These are phyloP conservation scores for Centropyge bicolor DNA, from an alignment of 2,797 vertebrate species.

Conservation along the genomic window DNA sequence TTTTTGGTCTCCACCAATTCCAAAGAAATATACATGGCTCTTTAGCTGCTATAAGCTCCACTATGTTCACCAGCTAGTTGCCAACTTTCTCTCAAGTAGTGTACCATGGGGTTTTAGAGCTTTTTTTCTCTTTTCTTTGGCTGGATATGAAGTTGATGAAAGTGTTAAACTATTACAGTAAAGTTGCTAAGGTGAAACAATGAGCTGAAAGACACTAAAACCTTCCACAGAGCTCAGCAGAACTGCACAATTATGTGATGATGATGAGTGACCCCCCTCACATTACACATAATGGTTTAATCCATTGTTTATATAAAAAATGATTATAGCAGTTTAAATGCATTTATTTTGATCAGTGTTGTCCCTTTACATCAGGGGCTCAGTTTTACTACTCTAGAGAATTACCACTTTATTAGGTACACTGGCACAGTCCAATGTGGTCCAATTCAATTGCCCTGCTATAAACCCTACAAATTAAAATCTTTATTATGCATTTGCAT, in stretches of 20 bases:
- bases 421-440: not conserved
- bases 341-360: no score
- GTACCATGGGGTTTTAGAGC: not conserved
- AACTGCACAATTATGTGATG: not conserved
- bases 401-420: not conserved
- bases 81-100: not conserved
- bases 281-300: no score
- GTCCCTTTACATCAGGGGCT: no score
- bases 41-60: not conserved
- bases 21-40: not conserved
- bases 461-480: not conserved
- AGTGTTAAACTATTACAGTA: not conserved
- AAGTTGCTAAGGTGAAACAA: not conserved
- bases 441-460: not conserved
- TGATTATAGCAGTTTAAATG: no score
- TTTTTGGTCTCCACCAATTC: not conserved
- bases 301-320: no score
- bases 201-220: not conserved
- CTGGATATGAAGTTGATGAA: not conserved
- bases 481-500: not conserved
- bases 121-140: not conserved
- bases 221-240: no score
- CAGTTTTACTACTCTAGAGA: not conserved
- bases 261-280: no score
- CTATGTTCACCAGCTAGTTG: not conserved